Conservation (phyloP, 2,888 invertebrate species). For the Athalia circularis region DNA sequence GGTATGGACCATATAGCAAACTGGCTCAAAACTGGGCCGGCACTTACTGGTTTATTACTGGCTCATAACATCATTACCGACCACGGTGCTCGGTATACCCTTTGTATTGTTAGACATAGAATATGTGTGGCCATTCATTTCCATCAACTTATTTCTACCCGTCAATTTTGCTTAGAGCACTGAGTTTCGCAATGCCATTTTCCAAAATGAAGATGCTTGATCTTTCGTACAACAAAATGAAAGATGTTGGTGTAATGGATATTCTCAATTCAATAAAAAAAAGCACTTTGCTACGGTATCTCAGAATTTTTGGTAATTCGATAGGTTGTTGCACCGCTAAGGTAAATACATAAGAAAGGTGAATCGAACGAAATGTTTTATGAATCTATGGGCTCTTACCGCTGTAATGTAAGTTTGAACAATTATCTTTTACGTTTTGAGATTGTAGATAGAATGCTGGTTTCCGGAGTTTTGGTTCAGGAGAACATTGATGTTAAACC, state of each 20-base stretch:
- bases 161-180: conserved; percentile 69
- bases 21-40: conserved; percentile 76
- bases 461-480: conserved; percentile 71
- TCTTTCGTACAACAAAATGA: conserved; percentile 77
- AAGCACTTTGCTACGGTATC: conserved; percentile 70
- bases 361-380: neutral
- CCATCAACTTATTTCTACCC: conserved; percentile 21
- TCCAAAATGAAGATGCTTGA: conserved; percentile 79
- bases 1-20: conserved; percentile 77
- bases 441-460: conserved; percentile 72
- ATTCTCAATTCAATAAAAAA: conserved; percentile 78
- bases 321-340: conserved; percentile 66
- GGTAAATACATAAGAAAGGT: conserved; percentile 56
- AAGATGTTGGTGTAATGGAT: conserved; percentile 76
- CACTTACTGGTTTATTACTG: conserved; percentile 76
- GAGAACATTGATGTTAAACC: conserved; percentile 73
- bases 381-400: neutral
- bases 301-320: conserved; percentile 74
- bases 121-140: neutral
- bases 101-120: neutral
- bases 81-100: conserved; percentile 75
- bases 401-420: too few species aligned
- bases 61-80: conserved; percentile 78
- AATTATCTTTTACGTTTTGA: conserved; percentile 54
- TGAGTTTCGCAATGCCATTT: conserved; percentile 77